Base-by-base conservation (phyloP, 2,888 invertebrate species). In the Odontocerum albicorne region DNA sequence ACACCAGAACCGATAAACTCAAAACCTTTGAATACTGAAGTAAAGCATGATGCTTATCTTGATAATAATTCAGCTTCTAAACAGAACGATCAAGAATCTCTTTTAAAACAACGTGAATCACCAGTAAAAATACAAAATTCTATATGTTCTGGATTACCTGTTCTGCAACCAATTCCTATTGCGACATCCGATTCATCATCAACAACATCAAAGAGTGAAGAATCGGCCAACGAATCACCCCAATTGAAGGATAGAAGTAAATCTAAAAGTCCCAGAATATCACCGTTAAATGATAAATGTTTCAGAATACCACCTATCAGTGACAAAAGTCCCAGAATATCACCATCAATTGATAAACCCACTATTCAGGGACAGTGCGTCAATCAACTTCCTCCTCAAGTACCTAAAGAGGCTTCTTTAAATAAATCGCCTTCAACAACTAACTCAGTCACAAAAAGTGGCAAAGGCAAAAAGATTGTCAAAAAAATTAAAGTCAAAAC, bases 341-440 rank as follows among this genome's bases (percentile, higher is more conserved):
- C 49, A 35, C 22, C 53, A 2, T 39, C 55, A 13, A 55, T 38
- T 13, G 20, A 17, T 10, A 51, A 2, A 32, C 38, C 31, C 10
- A 22, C 47, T n/a, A 32, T 7, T 19, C 19, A 20, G n/a, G 10
- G 19, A 21, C 20, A 47, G 3, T 54, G 43, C 13, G 76, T 75
- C 60, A 71, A 72, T 64, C 72, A 77, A 59, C 64, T 79, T 61
- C 79, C 79, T 36, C 79, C 80, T 2, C 77, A 75, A 64, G 72
- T 75, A 42, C 79, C 79, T 15, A 79, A 79, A 65, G 13, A 36
- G 2, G 12, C 32, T 6, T 31, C 50, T 2, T 20, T 44, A 17
- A 42, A 49, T 2, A 57, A 60, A 47, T 47, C 60, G 15, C 8
- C 45, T 3, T 50, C 56, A 13, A 31, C 56, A 22, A 17, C 32